Conservation (phyloP, 2,113 vertebrate species). For the Synodontis membranacea region DNA sequence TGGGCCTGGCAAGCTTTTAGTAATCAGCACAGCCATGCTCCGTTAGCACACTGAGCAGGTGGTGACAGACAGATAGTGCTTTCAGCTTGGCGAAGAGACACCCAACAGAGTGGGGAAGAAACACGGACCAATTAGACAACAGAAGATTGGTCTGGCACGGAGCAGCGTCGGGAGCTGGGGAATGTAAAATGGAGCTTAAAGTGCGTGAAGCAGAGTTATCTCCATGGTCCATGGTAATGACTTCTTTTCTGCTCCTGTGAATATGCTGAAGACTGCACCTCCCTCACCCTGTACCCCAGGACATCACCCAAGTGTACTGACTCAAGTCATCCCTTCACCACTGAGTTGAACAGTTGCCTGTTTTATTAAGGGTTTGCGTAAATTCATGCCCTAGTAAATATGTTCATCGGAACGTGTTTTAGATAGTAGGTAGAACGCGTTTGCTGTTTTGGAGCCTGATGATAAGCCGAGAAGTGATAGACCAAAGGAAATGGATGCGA, state of each 20-base stretch:
- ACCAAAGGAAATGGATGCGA: too few species aligned
- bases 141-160: slow-evolving; percentile 36
- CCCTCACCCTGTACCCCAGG: slow-evolving; percentile 48
- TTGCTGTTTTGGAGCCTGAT: too few species aligned
- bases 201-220: slow-evolving; percentile 63
- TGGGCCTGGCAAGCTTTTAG: slow-evolving; percentile 12
- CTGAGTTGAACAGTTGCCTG: slow-evolving; percentile 23
- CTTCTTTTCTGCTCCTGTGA: slow-evolving; percentile 61
- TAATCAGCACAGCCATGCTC: slow-evolving; percentile 42
- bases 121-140: slow-evolving; percentile 27
- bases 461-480: too few species aligned
- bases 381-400: too few species aligned
- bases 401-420: too few species aligned
- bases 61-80: slow-evolving; percentile 39
- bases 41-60: slow-evolving; percentile 20
- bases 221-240: slow-evolving; percentile 65
- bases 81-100: not conserved
- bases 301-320: slow-evolving; percentile 47
- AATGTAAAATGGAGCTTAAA: slow-evolving; percentile 26
- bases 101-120: not conserved
- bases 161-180: not conserved
- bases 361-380: too few species aligned
- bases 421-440: too few species aligned
- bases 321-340: slow-evolving; percentile 58
- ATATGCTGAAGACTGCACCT: slow-evolving; percentile 41